These are phyloP conservation scores for Mythimna albipuncta DNA, from an alignment of 2,888 invertebrate species.

Conservation along the genomic window DNA sequence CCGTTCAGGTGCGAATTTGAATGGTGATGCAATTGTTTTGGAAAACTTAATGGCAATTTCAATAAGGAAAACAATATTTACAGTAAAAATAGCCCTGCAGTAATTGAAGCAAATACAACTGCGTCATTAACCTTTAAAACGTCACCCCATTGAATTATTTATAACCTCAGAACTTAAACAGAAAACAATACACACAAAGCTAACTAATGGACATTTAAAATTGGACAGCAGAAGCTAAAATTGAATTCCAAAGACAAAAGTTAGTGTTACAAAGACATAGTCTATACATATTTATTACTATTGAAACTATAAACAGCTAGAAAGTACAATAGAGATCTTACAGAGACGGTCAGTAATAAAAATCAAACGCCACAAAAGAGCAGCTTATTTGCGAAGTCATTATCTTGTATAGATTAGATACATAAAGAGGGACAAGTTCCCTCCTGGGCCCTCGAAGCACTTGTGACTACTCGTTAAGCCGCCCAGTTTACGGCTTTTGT, in stretches of 20 bases:
- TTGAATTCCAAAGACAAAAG: constrained; percentile 1
- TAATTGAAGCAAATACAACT: background rate
- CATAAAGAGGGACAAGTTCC: constrained; percentile 69
- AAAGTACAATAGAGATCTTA: constrained; percentile 14
- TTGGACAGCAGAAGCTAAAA: background rate
- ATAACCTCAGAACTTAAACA: constrained; percentile 21
- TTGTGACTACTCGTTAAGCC: constrained; percentile 73
- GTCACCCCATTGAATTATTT: constrained; percentile 7
- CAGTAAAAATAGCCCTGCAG: background rate
- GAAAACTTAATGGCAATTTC: constrained; percentile 8
- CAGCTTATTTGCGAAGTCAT: constrained; percentile 67
- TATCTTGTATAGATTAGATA: constrained; percentile 71
- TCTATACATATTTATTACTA: background rate
- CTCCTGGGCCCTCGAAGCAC: constrained; percentile 48
- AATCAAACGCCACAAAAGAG: constrained; percentile 53
- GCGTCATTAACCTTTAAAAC: background rate
- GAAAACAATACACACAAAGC: constrained; percentile 8
- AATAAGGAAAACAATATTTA: constrained; percentile 9
- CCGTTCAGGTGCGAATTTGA: constrained; percentile 34
- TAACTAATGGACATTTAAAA: constrained; percentile 17
- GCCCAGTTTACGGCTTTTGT: constrained; percentile 77
- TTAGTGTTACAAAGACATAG: constrained; percentile 2
- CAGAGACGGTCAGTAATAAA: constrained; percentile 47
- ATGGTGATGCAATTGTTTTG: constrained; percentile 40
- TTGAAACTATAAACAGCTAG: constrained; percentile 13